Evolutionary conservation across 2,797 vertebrate species (phyloP), one percentile per base, ranked within the genome.

Genomic region (Geotria australis): DNA sequence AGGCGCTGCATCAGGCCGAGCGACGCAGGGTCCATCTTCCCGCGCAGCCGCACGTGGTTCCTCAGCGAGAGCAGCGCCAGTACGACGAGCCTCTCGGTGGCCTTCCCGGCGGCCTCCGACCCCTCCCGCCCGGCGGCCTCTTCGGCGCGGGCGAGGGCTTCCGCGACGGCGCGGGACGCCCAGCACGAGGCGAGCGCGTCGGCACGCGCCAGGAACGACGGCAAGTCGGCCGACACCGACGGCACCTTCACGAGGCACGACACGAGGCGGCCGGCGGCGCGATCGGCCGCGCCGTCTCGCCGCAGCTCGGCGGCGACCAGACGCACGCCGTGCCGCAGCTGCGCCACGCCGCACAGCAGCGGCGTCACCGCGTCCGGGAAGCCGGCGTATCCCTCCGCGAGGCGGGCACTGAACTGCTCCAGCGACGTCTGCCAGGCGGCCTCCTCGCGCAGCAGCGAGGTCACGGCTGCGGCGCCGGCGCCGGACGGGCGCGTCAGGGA

Each of bases 401-500:
- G 72, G 56, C 72, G 75, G 62, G 73, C 81, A 48, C 74, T 71
- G 59, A 95, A 94, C 53, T 76, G 80, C 48, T 82, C 79, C 63
- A 94, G 84, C 1, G 91, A 98, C 8, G 70, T 74, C 48, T 98
- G 91, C 91, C 91, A 98, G 3, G 83, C 77, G 0, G 73, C 74
- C 65, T 95, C 91, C 63, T 98, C 85, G 48, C 76, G 83, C 47
- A 98, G 70, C 8, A 93, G 67, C 45, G 68, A 71, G 61, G 79
- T 78, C 49, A 75, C 7, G 2, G 70, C 69, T 3, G 79, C 74
- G 47, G 72, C 63, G 6, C 69, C 68, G 7, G 76, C 71, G 15
- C 63, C 66, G 15, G 12, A 7, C 12, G 12, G 12, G 10, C 9
- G 12, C 24, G 14, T 71, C 7, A 79, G 66, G 10, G 71, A 66